Conservation (phyloP, 2,888 invertebrate species). For the Himalopsyche tibetana region DNA sequence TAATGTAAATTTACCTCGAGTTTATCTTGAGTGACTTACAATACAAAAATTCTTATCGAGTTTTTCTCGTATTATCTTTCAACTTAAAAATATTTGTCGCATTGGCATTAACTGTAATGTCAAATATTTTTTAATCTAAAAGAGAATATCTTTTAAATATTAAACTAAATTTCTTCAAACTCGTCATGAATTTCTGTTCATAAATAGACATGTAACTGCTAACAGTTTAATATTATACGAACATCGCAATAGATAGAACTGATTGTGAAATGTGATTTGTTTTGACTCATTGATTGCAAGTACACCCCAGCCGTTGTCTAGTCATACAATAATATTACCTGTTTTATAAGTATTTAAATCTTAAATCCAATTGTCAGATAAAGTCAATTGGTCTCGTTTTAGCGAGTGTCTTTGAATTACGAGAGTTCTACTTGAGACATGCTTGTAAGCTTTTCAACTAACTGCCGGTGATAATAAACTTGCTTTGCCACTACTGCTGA, state of each 20-base stretch:
- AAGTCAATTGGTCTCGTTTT: conserved; percentile 52
- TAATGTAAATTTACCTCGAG: no score
- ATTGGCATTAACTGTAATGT: no score
- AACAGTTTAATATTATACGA: not conserved
- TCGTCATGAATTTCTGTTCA: no score
- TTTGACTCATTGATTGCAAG: conserved; percentile 51
- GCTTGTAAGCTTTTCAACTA: conserved; percentile 16
- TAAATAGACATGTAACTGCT: no score
- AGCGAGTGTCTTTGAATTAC: conserved; percentile 42
- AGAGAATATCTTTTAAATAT: no score
- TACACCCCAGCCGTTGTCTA: conserved; percentile 47
- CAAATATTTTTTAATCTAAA: no score
- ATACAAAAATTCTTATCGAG: no score
- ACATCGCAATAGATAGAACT: conserved; percentile 42
- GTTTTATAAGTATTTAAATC: conserved; percentile 64
- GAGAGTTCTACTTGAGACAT: conserved; percentile 9
- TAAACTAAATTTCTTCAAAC: no score
- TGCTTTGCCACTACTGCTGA: not conserved
- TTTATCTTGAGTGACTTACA: no score
- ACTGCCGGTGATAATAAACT: conserved; percentile 6
- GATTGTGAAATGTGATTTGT: conserved; percentile 55
- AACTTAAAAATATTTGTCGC: no score
- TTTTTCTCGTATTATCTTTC: no score
- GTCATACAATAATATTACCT: conserved; percentile 61
- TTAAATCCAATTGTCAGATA: conserved; percentile 60